phyloP scores from a whole-genome alignment of 2,113 vertebrate species.

The Egretta garzetta region DNA sequence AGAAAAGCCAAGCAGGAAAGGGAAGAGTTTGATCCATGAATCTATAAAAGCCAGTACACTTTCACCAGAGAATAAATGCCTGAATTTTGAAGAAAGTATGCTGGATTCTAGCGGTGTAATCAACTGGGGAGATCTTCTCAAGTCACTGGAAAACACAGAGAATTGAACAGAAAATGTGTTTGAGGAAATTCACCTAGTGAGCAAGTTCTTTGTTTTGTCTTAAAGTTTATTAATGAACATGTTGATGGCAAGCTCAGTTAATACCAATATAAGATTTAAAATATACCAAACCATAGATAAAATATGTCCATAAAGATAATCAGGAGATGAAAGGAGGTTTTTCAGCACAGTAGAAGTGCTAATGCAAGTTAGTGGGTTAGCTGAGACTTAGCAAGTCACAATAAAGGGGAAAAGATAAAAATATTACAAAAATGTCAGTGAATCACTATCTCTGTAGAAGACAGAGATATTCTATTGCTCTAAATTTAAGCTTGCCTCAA shows the following conservation, averaged over 20 bases:
- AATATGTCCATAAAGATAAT: not conserved
- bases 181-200: not conserved
- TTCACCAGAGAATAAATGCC: not conserved
- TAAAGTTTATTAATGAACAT: not conserved
- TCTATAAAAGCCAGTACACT: not conserved
- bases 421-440: not conserved
- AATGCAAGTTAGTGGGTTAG: not conserved
- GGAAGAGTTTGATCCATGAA: not conserved
- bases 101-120: not conserved
- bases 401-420: not conserved
- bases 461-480: not conserved
- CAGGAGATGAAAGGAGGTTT: not conserved
- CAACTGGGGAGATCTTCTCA: not conserved
- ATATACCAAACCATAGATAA: not conserved
- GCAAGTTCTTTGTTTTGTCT: not conserved
- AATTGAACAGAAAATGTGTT: not conserved
- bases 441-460: not conserved
- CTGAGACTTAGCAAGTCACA: not conserved
- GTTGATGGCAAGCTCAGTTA: not conserved
- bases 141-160: not conserved
- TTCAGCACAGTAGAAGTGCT: not conserved
- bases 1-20: not conserved
- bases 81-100: not conserved
- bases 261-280: not conserved
- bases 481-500: not conserved